phyloP scores from a whole-genome alignment of 2,797 vertebrate genomes.

The Hirundo rustica region DNA sequence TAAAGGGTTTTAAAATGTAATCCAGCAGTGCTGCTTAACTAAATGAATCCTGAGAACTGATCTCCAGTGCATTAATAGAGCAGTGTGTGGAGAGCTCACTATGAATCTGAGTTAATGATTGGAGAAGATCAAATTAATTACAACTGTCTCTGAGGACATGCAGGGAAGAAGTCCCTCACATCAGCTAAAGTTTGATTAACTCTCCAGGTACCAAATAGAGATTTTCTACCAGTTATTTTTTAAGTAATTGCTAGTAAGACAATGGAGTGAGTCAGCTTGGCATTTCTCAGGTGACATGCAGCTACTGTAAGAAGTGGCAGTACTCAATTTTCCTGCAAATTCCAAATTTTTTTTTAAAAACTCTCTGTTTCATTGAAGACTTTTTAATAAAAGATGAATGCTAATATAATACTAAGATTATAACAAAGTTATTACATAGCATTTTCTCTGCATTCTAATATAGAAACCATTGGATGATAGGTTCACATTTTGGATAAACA shows the following conservation, averaged over 20 bases:
- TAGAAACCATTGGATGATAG: not conserved
- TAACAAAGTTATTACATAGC: not conserved
- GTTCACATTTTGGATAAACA: not conserved
- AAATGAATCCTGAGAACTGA: slow-evolving; percentile 81
- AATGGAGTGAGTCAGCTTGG: not conserved
- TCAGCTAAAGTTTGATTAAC: slow-evolving; percentile 75
- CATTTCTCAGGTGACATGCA: not conserved
- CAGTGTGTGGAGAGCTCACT: slow-evolving; percentile 71
- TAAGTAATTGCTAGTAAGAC: not conserved
- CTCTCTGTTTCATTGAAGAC: not conserved
- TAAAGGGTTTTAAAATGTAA: slow-evolving; percentile 83
- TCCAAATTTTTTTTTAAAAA: not conserved
- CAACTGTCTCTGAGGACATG: slow-evolving; percentile 77
- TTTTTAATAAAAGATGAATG: not conserved
- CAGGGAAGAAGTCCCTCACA: slow-evolving; percentile 70
- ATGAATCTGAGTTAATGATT: slow-evolving; percentile 82
- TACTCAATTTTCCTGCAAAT: not conserved
- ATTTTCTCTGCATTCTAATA: not conserved
- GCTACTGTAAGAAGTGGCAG: not conserved
- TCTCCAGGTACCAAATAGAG: slow-evolving; percentile 53
- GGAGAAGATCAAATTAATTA: slow-evolving; percentile 86
- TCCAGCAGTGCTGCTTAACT: slow-evolving; percentile 82
- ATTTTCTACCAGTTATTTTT: slow-evolving; percentile 8
- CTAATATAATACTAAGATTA: not conserved
- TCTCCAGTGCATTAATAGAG: slow-evolving; percentile 83